Conservation (phyloP, 2,113 vertebrate genomes). For the Acrocephalus arundinaceus region DNA sequence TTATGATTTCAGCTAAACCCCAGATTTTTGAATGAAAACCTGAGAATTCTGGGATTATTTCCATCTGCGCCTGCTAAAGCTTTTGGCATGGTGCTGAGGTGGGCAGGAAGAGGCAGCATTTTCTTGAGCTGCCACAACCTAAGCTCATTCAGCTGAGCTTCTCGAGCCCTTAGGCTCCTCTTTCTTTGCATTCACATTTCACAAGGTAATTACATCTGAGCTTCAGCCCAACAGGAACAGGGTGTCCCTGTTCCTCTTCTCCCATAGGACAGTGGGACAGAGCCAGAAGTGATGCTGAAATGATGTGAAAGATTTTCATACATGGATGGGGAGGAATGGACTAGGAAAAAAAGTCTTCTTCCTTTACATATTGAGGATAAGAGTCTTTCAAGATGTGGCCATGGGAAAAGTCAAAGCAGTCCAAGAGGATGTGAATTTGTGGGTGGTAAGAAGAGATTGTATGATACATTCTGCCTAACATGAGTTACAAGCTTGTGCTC, state of each 20-base stretch:
- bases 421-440: not conserved
- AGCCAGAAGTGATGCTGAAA: not conserved
- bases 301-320: not conserved
- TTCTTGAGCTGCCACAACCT: not conserved
- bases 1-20: not conserved
- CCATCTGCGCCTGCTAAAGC: not conserved
- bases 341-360: not conserved
- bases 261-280: not conserved
- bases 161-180: not conserved
- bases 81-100: not conserved
- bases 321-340: not conserved
- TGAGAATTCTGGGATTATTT: not conserved
- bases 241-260: not conserved
- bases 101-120: not conserved
- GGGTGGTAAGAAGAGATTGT: not conserved
- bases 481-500: not conserved
- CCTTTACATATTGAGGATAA: not conserved
- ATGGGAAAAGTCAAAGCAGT: not conserved
- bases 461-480: not conserved
- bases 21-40: not conserved
- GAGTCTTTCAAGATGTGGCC: not conserved
- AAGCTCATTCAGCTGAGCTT: not conserved
- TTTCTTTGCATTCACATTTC: not conserved
- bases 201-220: not conserved
- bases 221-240: not conserved